A percentile compares a stretch with the other conserved stretches of the same genome.
phyloP scores from a whole-genome alignment of 92 coral and sea anemone species.

The Pocillopora meandrina region DNA sequence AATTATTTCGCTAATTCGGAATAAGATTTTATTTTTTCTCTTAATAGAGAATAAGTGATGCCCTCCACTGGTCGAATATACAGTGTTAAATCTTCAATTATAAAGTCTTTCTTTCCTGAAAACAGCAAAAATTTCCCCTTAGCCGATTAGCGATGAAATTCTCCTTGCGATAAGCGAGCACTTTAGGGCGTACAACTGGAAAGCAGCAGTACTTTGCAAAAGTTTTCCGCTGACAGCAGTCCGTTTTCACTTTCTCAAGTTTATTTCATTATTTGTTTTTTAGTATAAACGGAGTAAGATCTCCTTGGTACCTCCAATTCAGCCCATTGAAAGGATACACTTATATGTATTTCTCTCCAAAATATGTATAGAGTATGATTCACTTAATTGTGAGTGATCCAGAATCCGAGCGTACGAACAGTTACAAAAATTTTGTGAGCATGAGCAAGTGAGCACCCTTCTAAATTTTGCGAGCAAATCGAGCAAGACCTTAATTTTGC shows the following conservation, averaged over 20 bases:
- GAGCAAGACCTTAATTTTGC: background rate
- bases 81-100: no score
- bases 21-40: no score
- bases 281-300: background rate
- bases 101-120: no score
- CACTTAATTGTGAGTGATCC: background rate
- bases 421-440: background rate
- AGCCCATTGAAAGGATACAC: background rate
- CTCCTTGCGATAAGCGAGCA: background rate
- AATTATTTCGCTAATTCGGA: no score
- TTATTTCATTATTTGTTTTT: background rate
- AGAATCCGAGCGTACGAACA: background rate
- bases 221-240: background rate
- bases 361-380: background rate
- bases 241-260: background rate
- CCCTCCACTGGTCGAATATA: no score
- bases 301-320: background rate
- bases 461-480: background rate
- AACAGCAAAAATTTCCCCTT: no score
- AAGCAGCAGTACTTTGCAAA: background rate
- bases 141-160: no score
- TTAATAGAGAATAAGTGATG: no score
- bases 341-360: background rate
- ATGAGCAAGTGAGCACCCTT: background rate
- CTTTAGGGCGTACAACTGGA: background rate